Evolutionary conservation across 2,113 vertebrate species (phyloP).

Genomic region (Thomomys bottae): DNA sequence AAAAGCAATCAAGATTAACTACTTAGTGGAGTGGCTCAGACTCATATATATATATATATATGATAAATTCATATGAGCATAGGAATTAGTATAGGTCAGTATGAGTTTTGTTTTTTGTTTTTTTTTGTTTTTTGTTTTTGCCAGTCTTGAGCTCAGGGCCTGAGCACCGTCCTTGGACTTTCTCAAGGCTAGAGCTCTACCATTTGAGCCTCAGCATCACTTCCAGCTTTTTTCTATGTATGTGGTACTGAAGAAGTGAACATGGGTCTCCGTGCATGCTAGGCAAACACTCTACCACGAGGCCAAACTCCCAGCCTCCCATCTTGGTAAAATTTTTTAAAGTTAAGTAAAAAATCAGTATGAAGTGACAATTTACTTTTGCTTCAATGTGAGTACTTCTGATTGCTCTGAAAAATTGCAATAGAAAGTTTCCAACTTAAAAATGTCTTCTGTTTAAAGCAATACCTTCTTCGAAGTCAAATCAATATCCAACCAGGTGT

Average conservation of each 20-base stretch:
- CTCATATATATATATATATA: background rate
- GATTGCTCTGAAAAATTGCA: background rate
- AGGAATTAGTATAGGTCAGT: no score
- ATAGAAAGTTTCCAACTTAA: background rate
- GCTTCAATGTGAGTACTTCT: background rate
- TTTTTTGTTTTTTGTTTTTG: background rate
- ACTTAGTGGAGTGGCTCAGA: background rate
- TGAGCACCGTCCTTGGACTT: no score
- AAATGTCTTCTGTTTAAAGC: conserved; percentile 83
- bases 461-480: conserved; percentile 99
- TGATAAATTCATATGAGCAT: background rate
- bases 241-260: no score
- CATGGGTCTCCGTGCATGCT: no score
- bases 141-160: no score
- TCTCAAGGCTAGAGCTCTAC: no score
- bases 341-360: no score
- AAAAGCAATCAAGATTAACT: background rate
- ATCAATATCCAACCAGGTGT: conserved; percentile 99
- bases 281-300: no score
- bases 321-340: background rate
- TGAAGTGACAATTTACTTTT: background rate
- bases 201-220: no score
- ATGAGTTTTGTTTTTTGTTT: no score
- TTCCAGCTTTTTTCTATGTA: no score
- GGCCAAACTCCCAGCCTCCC: no score